Evolutionary conservation across 2,888 invertebrate genomes (phyloP), one percentile per base, ranked within the genome.

Genomic region (Agelastica alni): DNA sequence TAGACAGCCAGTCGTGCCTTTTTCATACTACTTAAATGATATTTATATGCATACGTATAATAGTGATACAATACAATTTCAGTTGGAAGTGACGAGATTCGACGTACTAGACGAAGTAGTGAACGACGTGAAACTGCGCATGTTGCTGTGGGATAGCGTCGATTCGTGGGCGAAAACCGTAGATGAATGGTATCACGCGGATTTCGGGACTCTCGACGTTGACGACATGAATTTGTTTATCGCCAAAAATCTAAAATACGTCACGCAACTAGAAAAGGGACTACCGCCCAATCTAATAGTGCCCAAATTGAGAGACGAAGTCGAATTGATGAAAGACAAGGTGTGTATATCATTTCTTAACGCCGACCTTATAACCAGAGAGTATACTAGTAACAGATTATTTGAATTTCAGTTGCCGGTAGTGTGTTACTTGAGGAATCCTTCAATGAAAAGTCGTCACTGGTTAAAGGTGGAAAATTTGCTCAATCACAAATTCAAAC

Each of bases 51-150:
- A 13, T 32, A n/a, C 7, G 6, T 2, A 32, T 10, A 26, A 7
- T 7, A 7, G 26, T 26, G 9, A 26, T 26, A 1, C 6, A 26
- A 26, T 7, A 26, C 3, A 1, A 22, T 26, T 26, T 26, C 9
- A 91, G 86, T 84, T 94, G 60, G 93, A 93, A 68, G 86, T 93
- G 10, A 88, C 91, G 0, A 82, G 91, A 68, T 86, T 90, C 70
- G 93, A 93, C 62, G 83, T 87, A 56, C 78, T 95, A 59, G 91
- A 93, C 46, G 87, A 89, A 71, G 87, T 90, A 0, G 84, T 87
- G 63, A 86, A 84, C 59, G 91, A 93, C 61, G 85, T 94, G 2
- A 89, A 87, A 71, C 79, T 93, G 31, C 84, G 93, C 28, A 87
- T 87, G 70, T 80, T 89, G 46, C 78, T 95, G 0, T 93, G 93